Base-by-base conservation (phyloP, 2,113 vertebrate genomes). In the Sclerurus mexicanus region DNA sequence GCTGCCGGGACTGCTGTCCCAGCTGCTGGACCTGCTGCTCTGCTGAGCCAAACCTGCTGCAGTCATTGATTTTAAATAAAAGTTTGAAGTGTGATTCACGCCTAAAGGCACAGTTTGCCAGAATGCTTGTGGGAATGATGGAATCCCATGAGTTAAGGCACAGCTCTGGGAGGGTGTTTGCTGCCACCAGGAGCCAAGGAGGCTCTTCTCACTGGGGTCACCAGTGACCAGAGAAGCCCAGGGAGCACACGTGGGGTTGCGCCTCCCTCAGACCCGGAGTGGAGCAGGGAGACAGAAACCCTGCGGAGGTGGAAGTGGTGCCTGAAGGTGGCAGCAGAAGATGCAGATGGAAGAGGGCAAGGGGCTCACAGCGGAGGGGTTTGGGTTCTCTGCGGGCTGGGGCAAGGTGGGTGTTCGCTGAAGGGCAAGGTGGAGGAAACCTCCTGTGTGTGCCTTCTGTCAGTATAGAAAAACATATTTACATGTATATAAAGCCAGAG, bases 291-390 rank as follows among this genome's bases (percentile, higher is more conserved):
- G 33, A 28, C 0, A 42, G 69, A 60, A 72, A n/a, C 23, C 9
- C 27, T 27, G 7, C 12, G 15, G 71, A 72, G 39, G 6, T 27
- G 52, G 76, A 39, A 83, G 15, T 1, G 33, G 14, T 31, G 35
- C 59, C 71, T 90, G 28, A 11, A 53, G 71, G 31, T 35, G 52
- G 40, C 64, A 67, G 42, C 3, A 46, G 71, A 27, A 62, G 87
- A 20, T 46, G 40, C 66, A 22, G 63, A 8, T 42, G 63, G 68
- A 53, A 8, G 13, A 20, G 31, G 47, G 47, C 53, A 16, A 16
- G 0, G 7, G 25, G 82, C 35, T 62, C 22, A 3, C 22, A 8
- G 12, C 0, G 0, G 42, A 50, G 50, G 35, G 10, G 9, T 30
- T n/a, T n/a, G 23, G 58, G 33, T 14, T 60, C 46, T 37, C 47